These are phyloP conservation scores for Pachypanchax playfairii DNA, from an alignment of 2,113 vertebrate species.

Conservation along the genomic window DNA sequence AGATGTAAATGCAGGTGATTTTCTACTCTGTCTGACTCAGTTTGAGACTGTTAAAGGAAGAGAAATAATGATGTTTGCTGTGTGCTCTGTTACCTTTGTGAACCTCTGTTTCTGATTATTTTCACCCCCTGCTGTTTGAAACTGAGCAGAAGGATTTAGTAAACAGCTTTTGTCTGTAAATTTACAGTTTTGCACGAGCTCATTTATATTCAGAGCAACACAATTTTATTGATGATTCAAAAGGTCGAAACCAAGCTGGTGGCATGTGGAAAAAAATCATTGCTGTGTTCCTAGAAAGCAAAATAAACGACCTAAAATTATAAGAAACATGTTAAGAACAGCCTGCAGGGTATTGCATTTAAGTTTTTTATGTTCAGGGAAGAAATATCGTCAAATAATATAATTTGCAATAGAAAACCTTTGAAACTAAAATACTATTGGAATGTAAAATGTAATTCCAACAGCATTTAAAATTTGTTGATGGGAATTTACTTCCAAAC, in stretches of 20 bases:
- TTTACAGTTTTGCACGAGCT: not conserved
- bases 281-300: not conserved
- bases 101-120: constrained; percentile 28
- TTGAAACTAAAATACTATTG: no score
- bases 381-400: no score
- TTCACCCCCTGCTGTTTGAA: constrained; percentile 38
- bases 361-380: no score
- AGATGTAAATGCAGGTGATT: not conserved
- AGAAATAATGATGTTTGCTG: constrained; percentile 8
- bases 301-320: not conserved
- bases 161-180: constrained; percentile 4
- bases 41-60: constrained; percentile 7
- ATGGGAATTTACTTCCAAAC: constrained; percentile 34
- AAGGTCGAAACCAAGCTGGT: constrained; percentile 4
- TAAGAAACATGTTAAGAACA: no score
- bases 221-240: constrained; percentile 8
- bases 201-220: not conserved
- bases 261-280: constrained; percentile 2
- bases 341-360: no score
- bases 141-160: constrained; percentile 23
- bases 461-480: constrained; percentile 24
- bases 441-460: constrained; percentile 35
- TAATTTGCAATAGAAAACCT: no score
- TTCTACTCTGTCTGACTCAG: not conserved
- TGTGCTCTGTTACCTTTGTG: not conserved